Evolutionary conservation across 2,888 invertebrate species (phyloP), one percentile per base, ranked within the genome.

Genomic region (Dioctria linearis): DNA sequence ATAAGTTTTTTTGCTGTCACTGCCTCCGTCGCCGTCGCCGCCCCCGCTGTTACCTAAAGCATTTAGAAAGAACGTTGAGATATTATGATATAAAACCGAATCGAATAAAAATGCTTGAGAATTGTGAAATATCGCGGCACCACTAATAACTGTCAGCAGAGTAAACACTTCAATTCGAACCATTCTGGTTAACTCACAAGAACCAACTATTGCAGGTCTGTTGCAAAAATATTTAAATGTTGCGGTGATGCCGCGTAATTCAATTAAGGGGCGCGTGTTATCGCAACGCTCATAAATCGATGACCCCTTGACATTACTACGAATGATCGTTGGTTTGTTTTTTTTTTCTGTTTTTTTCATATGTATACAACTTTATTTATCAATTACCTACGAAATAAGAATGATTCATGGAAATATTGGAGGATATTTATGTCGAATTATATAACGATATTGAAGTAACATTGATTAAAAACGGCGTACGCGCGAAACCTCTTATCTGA

Each of bases 171-270:
- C 25, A 25, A 54, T 49, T n/a, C 51, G 51, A 49, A 69, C 69
- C 69, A 69, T 69, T 51, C 37, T 51, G 69, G n/a, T n/a, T 37
- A 69, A 69, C 37, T 51, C 9, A 25, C 49, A 11, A 37, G 25
- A 69, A 69, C 49, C 51, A 51, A 69, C 69, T 69, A 51, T 51
- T 51, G 51, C 69, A 69, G 49, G n/a, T 49, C 69, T 69, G 69
- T 51, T 51, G 51, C 69, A 69, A 69, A 69, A 69, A 69, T 51
- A 49, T 9, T n/a, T 40, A 42, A 39, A 25, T 25, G 25, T 25
- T 25, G 25, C 25, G 65, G 42, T n/a, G 5, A 40, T 51, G 4
- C 11, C 3, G 37, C 51, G 51, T 49, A 39, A 69, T 69, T 69
- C 49, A 49, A 69, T 69, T 69, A 69, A 51, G 69, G 25, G 25